These are phyloP conservation scores for Pachypsylla venusta DNA, from an alignment of 1,140 invertebrate species.

Conservation along the genomic window DNA sequence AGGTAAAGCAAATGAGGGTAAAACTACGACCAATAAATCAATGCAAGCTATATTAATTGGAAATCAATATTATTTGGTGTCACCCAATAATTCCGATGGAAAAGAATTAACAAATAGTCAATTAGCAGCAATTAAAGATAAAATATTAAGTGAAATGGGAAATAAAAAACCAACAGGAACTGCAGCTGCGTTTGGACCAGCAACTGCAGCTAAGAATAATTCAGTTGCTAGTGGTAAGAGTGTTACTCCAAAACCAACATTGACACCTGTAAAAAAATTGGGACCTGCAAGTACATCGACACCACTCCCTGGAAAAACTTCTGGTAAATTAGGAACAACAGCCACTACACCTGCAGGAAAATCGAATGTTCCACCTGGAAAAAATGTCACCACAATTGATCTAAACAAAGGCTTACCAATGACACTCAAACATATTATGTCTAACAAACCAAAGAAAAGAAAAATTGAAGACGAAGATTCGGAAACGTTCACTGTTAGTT, in stretches of 20 bases:
- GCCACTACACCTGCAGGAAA: too few relatives aligned
- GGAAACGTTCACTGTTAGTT: constrained; percentile 5
- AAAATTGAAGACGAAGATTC: not conserved
- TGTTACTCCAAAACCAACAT: too few relatives aligned
- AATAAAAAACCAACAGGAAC: not conserved
- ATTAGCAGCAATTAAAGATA: not conserved
- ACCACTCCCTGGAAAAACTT: not conserved
- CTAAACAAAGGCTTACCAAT: constrained; percentile 3
- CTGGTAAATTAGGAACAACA: too few relatives aligned
- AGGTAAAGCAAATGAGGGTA: not conserved
- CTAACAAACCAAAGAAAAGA: not conserved
- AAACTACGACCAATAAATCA: not conserved
- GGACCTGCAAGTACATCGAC: not conserved
- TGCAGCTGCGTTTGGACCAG: too few relatives aligned
- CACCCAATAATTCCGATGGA: not conserved
- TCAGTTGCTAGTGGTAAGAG: too few relatives aligned
- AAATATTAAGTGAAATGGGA: not conserved
- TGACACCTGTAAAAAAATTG: not conserved
- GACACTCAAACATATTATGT: not conserved
- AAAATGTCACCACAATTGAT: constrained; percentile 1
- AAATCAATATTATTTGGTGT: not conserved
- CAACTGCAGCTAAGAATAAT: too few relatives aligned
- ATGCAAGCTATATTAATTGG: constrained; percentile 3
- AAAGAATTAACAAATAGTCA: not conserved
- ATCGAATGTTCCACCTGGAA: too few relatives aligned